Base-by-base conservation (phyloP, 1,140 invertebrate genomes). In the Drosophila dunni region DNA sequence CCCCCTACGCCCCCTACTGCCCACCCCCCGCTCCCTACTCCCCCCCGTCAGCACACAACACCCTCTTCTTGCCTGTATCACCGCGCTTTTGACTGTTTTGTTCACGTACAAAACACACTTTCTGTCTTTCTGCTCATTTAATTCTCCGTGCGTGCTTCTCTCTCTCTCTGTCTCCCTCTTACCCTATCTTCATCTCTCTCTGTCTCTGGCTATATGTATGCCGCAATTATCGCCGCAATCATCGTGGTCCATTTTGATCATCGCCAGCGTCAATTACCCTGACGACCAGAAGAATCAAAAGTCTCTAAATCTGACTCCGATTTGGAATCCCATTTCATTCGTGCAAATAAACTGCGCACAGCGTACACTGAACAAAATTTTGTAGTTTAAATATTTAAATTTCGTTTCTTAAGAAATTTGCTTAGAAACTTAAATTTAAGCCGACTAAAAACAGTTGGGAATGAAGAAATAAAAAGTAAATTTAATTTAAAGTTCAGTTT, bases 171-270 rank as follows among this genome's bases (percentile, higher is more conserved):
- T 17, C 51, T 9, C 15, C 44, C 17, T 34, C 38, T 45, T 38
- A 20, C 15, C 46, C 46, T 38, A n/a, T 1, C 15, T 33, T 5
- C n/a, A n/a, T 56, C 65, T 48, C 63, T 42, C 7, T 50, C 34
- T 5, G 15, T 9, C 50, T 36, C 11, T 33, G 42, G 46, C 38
- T 33, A 34, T 44, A 70, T 75, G 63, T 86, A 65, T 88, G 68
- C 56, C 83, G 83, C 82, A 86, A 86, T 86, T 86, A 86, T 86
- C 82, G 83, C 71, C 75, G 79, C 81, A 79, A 86, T 86, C 79
- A 86, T 76, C 77, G 79, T 86, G 82, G 82, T 86, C 82, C 83
- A 86, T 86, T 86, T 86, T 86, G 82, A 76, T 85, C 82, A 82
- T 85, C 78, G 69, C 75, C 74, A 81, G 74, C 82, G 67, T 81